A percentile compares a stretch with the other conserved stretches of the same genome.
phyloP scores from a whole-genome alignment of 2,113 vertebrate genomes.

The Nibea coibor region DNA sequence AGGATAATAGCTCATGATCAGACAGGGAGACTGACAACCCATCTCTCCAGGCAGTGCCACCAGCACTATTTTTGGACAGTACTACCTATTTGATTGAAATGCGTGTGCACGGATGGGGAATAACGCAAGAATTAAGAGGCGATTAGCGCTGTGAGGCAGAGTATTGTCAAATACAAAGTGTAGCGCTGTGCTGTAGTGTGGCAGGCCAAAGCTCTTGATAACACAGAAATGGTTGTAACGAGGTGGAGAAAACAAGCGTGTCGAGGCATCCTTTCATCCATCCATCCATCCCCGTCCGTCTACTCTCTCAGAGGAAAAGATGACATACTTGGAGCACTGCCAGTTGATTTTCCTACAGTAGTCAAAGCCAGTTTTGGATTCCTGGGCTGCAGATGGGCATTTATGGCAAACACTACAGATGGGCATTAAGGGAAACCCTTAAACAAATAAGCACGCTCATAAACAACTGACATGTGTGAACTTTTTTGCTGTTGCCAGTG shows the following conservation, averaged over 20 bases:
- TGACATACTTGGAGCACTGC: conserved; percentile 74
- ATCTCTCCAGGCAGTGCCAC: conserved; percentile 65
- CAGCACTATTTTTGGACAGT: conserved; percentile 72
- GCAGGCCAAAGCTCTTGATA: conserved; percentile 71
- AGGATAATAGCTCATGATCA: conserved; percentile 80
- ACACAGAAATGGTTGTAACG: conserved; percentile 72
- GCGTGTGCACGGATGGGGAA: conserved; percentile 38
- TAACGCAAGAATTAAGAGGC: conserved; percentile 70
- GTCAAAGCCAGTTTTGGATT: conserved; percentile 60
- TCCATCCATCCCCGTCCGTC: conserved; percentile 61
- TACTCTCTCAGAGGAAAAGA: conserved; percentile 61
- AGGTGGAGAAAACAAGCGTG: conserved; percentile 74
- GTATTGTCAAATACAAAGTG: conserved; percentile 71
- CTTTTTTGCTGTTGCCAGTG: conserved; percentile 60
- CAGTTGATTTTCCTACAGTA: conserved; percentile 60
- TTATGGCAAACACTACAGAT: conserved; percentile 66
- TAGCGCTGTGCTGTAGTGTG: conserved; percentile 41
- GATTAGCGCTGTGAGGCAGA: conserved; percentile 68
- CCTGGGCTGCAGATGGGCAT: conserved; percentile 70
- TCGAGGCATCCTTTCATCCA: conserved; percentile 68
- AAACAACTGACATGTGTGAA: conserved; percentile 62
- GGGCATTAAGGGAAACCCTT: conserved; percentile 65
- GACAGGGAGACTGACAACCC: conserved; percentile 69
- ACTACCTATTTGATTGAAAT: conserved; percentile 74
- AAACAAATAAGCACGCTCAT: conserved; percentile 69